Evolutionary conservation across 2,797 vertebrate species (phyloP).

Genomic region (Nyctalus aviator): DNA sequence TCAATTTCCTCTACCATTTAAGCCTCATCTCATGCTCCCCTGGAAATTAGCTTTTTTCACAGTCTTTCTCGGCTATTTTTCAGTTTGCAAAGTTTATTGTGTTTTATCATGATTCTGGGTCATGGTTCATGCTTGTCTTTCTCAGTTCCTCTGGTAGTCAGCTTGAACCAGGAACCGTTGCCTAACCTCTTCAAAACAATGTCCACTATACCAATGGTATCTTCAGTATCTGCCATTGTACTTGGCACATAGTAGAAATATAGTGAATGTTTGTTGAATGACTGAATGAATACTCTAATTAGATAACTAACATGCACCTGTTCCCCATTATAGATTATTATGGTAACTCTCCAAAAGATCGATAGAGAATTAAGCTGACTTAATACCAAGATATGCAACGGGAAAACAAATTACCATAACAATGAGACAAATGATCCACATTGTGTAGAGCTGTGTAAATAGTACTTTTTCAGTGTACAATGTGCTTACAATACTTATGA

Average conservation of each 20-base stretch:
- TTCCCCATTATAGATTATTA: conserved; percentile 19
- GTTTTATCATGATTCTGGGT: background rate
- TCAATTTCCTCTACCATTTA: background rate
- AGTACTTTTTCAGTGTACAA: background rate
- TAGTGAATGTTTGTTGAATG: conserved; percentile 18
- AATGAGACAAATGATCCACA: conserved; percentile 9
- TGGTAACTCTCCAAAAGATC: background rate
- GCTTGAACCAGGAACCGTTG: background rate
- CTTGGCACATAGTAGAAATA: background rate
- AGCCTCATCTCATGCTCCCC: background rate
- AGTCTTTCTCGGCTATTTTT: background rate
- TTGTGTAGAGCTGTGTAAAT: background rate
- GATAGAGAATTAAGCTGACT: conserved; percentile 34
- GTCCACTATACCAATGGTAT: background rate
- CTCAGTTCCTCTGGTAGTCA: background rate
- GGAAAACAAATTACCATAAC: conserved; percentile 26
- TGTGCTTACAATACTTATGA: background rate
- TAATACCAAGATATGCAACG: background rate
- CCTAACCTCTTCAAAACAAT: conserved; percentile 33
- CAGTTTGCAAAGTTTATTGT: background rate
- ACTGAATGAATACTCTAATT: background rate
- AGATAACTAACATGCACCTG: background rate
- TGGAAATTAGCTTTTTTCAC: background rate
- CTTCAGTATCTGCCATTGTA: background rate
- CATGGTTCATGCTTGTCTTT: background rate